phyloP scores from a whole-genome alignment of 2,888 invertebrate species.

The Drosophila engyochracea region DNA sequence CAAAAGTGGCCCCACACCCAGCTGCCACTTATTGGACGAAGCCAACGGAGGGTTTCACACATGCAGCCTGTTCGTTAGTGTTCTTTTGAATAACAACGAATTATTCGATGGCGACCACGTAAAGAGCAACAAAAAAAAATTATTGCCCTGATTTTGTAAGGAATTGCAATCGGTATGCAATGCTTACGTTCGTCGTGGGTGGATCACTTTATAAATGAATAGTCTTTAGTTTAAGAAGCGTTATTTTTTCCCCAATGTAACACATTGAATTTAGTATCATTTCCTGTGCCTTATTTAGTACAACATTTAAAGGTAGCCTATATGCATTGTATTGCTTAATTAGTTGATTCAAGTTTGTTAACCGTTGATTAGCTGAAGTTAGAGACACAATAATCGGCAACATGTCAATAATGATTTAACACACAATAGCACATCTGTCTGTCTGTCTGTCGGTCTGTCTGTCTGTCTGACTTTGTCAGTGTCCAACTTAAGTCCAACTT shows the following conservation, averaged over 20 bases:
- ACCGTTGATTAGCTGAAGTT: conserved; percentile 54
- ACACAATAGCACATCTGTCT: neutral
- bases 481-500: conserved; percentile 4
- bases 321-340: conserved; percentile 44
- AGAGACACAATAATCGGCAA: conserved; percentile 20
- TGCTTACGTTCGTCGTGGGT: neutral
- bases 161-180: conserved; percentile 7
- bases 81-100: conserved; percentile 14
- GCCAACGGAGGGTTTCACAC: neutral
- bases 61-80: conserved; percentile 1
- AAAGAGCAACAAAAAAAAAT: conserved; percentile 1
- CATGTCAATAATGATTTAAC: conserved; percentile 18
- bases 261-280: conserved; percentile 33
- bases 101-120: conserved; percentile 1
- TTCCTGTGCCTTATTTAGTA: conserved; percentile 28
- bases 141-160: conserved; percentile 2
- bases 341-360: conserved; percentile 26
- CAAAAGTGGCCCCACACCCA: conserved; percentile 29
- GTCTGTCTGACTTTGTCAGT: neutral
- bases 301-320: conserved; percentile 23
- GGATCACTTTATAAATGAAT: conserved; percentile 17
- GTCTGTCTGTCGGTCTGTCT: neutral
- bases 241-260: conserved; percentile 60
- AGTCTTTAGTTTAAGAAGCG: conserved; percentile 66
- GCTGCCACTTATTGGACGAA: conserved; percentile 23